A percentile compares a stretch with the other conserved stretches of the same genome.
These are phyloP conservation scores for Cantharis rufa DNA, from an alignment of 2,888 invertebrate genomes.

Conservation along the genomic window DNA sequence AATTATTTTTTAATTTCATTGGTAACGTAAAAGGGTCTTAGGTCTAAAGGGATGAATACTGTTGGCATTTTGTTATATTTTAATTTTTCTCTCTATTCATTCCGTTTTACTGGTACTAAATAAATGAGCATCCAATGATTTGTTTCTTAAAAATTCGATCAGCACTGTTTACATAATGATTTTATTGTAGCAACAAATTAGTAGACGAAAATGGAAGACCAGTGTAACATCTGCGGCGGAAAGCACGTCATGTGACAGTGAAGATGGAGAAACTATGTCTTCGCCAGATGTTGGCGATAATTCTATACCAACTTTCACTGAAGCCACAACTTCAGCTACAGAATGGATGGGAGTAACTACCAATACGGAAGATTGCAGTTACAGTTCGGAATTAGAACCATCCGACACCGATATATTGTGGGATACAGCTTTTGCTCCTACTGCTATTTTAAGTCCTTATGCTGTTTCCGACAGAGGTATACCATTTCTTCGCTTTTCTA, in stretches of 20 bases:
- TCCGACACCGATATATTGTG: slow-evolving; percentile 58
- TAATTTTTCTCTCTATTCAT: too few species aligned
- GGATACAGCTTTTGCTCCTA: slow-evolving; percentile 73
- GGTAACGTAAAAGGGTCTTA: not conserved
- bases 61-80: too few species aligned
- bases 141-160: not conserved
- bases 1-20: too few species aligned
- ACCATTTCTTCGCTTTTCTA: not conserved
- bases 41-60: too few species aligned
- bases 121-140: not conserved
- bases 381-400: slow-evolving; percentile 58
- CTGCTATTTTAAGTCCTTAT: slow-evolving; percentile 74
- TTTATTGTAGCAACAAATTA: not conserved
- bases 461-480: slow-evolving; percentile 76
- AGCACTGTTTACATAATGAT: not conserved
- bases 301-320: slow-evolving; percentile 44
- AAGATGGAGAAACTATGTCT: slow-evolving; percentile 65
- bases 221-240: slow-evolving; percentile 12
- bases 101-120: not conserved
- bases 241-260: slow-evolving; percentile 58
- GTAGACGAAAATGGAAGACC: not conserved
- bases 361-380: slow-evolving; percentile 84
- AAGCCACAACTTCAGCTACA: slow-evolving; percentile 39
- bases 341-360: slow-evolving; percentile 90
- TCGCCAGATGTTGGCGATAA: slow-evolving; percentile 58